These are phyloP conservation scores for Epinephelus awoara DNA, from an alignment of 2,797 vertebrate genomes.

Conservation along the genomic window DNA sequence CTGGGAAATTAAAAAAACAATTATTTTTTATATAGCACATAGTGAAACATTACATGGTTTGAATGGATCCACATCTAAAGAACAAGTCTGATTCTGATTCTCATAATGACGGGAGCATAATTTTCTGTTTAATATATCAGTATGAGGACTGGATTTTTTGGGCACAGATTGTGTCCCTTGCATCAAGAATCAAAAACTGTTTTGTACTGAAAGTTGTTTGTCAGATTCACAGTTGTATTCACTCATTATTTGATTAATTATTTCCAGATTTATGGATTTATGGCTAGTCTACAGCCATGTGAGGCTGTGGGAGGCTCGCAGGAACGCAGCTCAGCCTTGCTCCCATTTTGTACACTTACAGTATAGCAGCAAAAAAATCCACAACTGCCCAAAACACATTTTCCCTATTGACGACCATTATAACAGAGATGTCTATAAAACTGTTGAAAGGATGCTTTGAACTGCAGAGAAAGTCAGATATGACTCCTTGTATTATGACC, in stretches of 20 bases:
- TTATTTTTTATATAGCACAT: constrained; percentile 32
- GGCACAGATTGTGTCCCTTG: background rate
- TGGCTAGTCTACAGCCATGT: no score
- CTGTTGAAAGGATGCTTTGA: no score
- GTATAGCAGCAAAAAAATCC: no score
- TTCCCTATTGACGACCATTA: no score
- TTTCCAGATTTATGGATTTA: no score
- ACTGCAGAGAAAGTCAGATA: no score
- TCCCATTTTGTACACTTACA: no score
- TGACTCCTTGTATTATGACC: no score
- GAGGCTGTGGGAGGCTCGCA: no score
- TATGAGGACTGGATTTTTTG: fast-evolving
- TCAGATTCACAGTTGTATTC: background rate
- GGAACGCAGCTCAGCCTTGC: no score
- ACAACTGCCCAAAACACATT: no score
- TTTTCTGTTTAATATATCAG: background rate
- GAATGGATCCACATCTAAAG: constrained; percentile 21
- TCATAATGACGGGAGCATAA: background rate
- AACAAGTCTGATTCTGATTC: background rate
- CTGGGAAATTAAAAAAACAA: constrained; percentile 12
- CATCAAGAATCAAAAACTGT: background rate
- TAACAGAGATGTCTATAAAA: no score
- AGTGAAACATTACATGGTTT: constrained; percentile 20
- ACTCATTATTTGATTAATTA: background rate
- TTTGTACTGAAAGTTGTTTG: background rate